Evolutionary conservation across 2,888 invertebrate species (phyloP), one percentile per base, ranked within the genome.

Genomic region (Temnothorax unifasciatus): DNA sequence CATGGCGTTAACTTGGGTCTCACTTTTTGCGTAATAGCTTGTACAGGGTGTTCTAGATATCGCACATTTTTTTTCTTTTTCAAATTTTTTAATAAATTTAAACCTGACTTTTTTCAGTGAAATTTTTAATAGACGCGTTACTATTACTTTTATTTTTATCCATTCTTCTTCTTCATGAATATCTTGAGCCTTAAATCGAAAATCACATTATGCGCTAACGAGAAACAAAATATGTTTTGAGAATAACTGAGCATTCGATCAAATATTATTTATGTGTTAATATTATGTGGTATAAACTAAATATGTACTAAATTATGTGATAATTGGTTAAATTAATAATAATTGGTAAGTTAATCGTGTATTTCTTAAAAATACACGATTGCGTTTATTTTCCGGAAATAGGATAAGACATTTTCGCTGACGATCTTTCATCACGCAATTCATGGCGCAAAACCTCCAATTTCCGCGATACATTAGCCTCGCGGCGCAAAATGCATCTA

Each of bases 401-500:
- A 15, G 11, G 34, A 34, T 34, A 21, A n/a, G 34, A 21, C n/a
- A 18, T 44, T 44, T 63, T 18, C 38, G 15, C 38, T 25, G 15
- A 59, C 69, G 6, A 69, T 59, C 59, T 69, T 59, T 59, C 59
- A 59, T 69, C 79, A 38, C 13, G 47, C 71, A 59, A 59, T 68
- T 77, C 54, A 54, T 54, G 21, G n/a, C 25, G 38, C 38, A 59
- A 68, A 77, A 66, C 54, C 29, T 44, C 66, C 54, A 68, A 52
- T 77, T 77, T 68, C 66, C 66, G 54, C 77, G 34, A 68, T 68
- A 57, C 66, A 68, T 77, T 77, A 77, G 77, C 77, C 54, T 68
- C 29, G 21, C 77, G 54, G 66, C 71, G 71, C 29, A 81, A 81
- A 81, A 71, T 50, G 79, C 71, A 71, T 71, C 79, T 69, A 81